Evolutionary conservation across 1,140 invertebrate genomes (phyloP).

Genomic region (Heliconius eleuchia): DNA sequence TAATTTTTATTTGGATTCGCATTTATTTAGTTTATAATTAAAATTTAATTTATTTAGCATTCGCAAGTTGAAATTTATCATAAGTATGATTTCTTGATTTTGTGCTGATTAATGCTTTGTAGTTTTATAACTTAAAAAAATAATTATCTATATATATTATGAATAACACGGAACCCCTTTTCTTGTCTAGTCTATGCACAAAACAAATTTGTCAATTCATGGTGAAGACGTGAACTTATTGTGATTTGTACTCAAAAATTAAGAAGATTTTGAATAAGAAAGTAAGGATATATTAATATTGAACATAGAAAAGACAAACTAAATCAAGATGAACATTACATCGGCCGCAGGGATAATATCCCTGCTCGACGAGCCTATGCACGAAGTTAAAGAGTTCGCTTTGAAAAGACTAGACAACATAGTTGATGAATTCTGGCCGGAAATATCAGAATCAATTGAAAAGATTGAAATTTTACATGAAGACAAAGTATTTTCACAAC

Average conservation of each 20-base stretch:
- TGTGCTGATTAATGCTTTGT: no score
- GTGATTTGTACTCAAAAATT: constrained; percentile 40
- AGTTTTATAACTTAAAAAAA: no score
- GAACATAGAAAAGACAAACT: constrained; percentile 16
- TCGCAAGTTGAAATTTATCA: neutral
- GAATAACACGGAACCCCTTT: neutral
- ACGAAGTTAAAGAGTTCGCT: constrained; percentile 96
- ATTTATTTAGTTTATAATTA: neutral
- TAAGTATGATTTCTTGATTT: neutral
- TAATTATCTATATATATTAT: no score
- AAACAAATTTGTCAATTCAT: constrained; percentile 75
- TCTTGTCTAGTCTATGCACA: neutral
- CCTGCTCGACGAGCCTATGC: constrained; percentile 95
- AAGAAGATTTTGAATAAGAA: constrained; percentile 28
- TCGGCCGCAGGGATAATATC: constrained; percentile 96
- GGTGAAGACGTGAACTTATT: constrained; percentile 44
- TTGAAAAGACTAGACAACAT: constrained; percentile 94
- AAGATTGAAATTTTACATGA: constrained; percentile 99
- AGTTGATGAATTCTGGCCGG: constrained; percentile 99
- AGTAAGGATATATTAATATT: neutral
- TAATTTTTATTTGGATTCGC: neutral
- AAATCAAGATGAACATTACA: constrained; percentile 73
- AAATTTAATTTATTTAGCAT: neutral
- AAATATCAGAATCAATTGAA: constrained; percentile 98
- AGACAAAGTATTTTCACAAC: constrained; percentile 92